phyloP scores from a whole-genome alignment of 2,888 invertebrate species.

The Philereme vetulata region DNA sequence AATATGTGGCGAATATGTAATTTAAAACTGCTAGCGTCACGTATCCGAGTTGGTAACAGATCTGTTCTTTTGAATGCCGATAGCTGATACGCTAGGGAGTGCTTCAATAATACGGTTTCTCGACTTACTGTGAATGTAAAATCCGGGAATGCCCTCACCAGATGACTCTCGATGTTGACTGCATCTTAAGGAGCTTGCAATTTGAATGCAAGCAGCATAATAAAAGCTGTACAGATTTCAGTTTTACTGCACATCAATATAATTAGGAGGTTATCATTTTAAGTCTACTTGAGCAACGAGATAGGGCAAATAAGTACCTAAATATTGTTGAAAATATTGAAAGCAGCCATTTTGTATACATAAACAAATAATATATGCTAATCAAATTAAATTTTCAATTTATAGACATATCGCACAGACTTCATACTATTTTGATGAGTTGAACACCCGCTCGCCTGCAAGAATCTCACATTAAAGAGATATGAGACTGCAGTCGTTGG shows the following conservation, averaged over 20 bases:
- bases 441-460: background rate
- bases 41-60: conserved; percentile 33
- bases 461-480: background rate
- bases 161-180: conserved; percentile 63
- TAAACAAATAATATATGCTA: too few relatives aligned
- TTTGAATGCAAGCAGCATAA: conserved; percentile 3
- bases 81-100: conserved; percentile 53
- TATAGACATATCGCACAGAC: too few relatives aligned
- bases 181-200: conserved; percentile 24
- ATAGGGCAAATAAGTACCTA: too few relatives aligned
- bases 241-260: background rate
- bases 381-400: too few relatives aligned
- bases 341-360: too few relatives aligned
- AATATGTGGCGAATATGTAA: conserved; percentile 23
- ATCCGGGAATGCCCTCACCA: conserved; percentile 65
- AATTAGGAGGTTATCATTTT: too few relatives aligned
- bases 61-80: conserved; percentile 48
- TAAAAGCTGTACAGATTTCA: background rate
- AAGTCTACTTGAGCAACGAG: too few relatives aligned
- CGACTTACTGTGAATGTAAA: conserved; percentile 69
- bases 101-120: conserved; percentile 69
- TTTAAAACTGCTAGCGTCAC: conserved; percentile 20
- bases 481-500: background rate
- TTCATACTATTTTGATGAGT: background rate
- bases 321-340: too few relatives aligned